Evolutionary conservation across 2,888 invertebrate species (phyloP), one percentile per base, ranked within the genome.

Genomic region (Drosophila prolongata): DNA sequence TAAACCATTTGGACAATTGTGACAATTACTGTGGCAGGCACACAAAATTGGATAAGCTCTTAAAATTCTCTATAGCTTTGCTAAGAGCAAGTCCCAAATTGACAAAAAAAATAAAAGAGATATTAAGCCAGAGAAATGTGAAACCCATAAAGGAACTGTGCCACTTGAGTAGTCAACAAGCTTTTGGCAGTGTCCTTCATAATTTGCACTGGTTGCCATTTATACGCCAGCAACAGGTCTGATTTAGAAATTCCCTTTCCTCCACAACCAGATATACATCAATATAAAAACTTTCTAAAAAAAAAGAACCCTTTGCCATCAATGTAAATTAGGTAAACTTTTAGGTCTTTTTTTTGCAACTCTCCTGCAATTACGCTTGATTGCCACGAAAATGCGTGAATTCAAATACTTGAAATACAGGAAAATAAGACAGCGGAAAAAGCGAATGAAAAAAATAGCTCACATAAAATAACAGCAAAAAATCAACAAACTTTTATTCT

Each of bases 81-180:
- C 55, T 64, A 70, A 84, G 81, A 87, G 84, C 19, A 56, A 53
- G 58, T 55, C 37, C 34, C 44, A 30, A 27, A 47, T 37, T 19
- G 27, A 38, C 27, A 38, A 37, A 44, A n/a, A 1, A 42, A n/a
- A 16, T 3, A 11, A 53, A 50, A 27, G 37, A 58, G 37, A 35
- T 24, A 38, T 24, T 46, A n/a, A 38, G 54, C 42, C 16, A 50
- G 5, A 38, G 13, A 30, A 52, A 65, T 56, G 61, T 38, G 62
- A 64, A 54, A 72, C 76, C 58, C 62, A 73, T 69, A 67, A 76
- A 79, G 79, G 73, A 83, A 80, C 75, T 76, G 73, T 79, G 77
- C 84, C 77, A 86, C 84, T 87, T 85, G 86, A 87, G 86, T 67
- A 82, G 88, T 82, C 82, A 80, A 77, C 87, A 87, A 85, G 84